These are phyloP conservation scores for Mormyrops boulengeri DNA, from an alignment of 2,797 vertebrate species.

Conservation along the genomic window DNA sequence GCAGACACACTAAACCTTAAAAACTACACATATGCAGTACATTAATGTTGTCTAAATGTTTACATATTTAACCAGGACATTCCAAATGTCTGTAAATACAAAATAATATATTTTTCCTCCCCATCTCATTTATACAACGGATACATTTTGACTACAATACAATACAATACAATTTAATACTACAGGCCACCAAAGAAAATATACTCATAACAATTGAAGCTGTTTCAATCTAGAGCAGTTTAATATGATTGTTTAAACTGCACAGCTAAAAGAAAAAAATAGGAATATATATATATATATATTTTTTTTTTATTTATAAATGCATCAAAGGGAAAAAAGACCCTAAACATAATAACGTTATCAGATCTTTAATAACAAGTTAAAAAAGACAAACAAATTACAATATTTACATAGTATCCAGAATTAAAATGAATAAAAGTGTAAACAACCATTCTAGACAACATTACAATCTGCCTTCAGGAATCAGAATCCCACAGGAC, in stretches of 20 bases:
- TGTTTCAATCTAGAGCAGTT: background rate
- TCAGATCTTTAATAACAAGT: slow-evolving; percentile 99
- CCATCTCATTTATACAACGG: background rate
- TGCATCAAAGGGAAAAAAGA: background rate
- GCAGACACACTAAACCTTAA: background rate
- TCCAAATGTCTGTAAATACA: background rate
- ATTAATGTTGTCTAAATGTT: background rate
- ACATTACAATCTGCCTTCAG: slow-evolving; percentile 83
- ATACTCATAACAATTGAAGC: background rate
- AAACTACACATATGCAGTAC: background rate
- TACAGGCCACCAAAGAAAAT: background rate
- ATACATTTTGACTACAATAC: background rate
- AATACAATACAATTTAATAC: background rate
- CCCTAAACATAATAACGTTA: slow-evolving; percentile 45
- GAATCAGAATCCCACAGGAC: slow-evolving; percentile 69
- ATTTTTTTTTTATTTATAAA: background rate
- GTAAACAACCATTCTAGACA: slow-evolving; percentile 82
- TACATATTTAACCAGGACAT: background rate
- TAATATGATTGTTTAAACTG: background rate
- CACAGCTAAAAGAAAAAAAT: background rate
- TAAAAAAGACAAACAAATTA: slow-evolving; percentile 99
- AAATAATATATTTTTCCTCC: background rate
- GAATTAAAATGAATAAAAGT: slow-evolving; percentile 87
- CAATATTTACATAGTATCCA: slow-evolving; percentile 99
- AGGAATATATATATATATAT: background rate